Evolutionary conservation across 2,888 invertebrate species (phyloP).

Genomic region (Mesorhabditis spiculigera): DNA sequence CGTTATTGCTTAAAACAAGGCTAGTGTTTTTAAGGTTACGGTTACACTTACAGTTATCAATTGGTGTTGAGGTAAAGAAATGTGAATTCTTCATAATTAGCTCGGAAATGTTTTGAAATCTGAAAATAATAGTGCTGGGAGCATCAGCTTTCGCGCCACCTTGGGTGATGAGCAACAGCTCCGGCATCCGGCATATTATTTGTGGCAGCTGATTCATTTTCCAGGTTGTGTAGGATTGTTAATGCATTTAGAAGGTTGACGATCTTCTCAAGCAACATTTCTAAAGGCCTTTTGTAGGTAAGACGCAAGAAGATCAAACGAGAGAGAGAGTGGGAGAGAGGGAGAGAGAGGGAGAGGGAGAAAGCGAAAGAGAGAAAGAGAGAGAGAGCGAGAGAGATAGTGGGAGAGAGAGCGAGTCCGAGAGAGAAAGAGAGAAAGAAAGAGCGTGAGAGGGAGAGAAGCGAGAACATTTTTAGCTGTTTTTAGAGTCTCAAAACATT

Average conservation of each 20-base stretch:
- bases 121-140: neutral
- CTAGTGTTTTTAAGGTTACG: neutral
- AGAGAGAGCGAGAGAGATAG: too few relatives aligned
- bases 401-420: too few relatives aligned
- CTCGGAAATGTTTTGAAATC: slow-evolving; percentile 4
- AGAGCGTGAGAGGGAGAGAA: too few relatives aligned
- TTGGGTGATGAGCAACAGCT: neutral
- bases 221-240: neutral
- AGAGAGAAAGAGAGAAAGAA: too few relatives aligned
- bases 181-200: neutral
- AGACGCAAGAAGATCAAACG: too few relatives aligned
- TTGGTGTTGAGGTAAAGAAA: neutral
- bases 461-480: too few relatives aligned
- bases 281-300: too few relatives aligned
- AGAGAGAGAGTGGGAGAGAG: too few relatives aligned
- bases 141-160: neutral
- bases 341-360: too few relatives aligned
- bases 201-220: neutral
- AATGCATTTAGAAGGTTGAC: neutral
- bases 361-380: too few relatives aligned
- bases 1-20: neutral
- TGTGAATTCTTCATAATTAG: neutral
- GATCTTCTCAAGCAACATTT: neutral
- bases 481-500: too few relatives aligned
- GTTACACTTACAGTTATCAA: neutral